Percentiles rank a stretch among this genome's conserved stretches.
phyloP scores from a whole-genome alignment of 2,797 vertebrate genomes.

The Enoplosus armatus region DNA sequence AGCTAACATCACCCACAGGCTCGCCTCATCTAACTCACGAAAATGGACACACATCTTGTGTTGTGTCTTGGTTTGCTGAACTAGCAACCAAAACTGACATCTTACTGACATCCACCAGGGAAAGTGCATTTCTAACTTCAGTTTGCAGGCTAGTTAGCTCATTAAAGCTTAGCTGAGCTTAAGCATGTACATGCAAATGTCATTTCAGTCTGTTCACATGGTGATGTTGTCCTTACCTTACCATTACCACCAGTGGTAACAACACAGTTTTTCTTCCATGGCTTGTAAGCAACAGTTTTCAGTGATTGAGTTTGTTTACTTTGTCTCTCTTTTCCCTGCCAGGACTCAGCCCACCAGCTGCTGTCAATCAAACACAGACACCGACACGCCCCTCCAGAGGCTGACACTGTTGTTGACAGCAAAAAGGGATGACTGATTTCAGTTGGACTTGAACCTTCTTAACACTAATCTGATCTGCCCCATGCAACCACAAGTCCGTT shows the following conservation, averaged over 20 bases:
- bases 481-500: not conserved
- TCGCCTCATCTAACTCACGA: not conserved
- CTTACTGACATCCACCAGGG: too few species aligned
- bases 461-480: not conserved
- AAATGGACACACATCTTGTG: not conserved
- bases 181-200: not conserved
- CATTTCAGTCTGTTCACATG: not conserved
- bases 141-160: not conserved
- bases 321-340: not conserved
- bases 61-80: not conserved
- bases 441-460: not conserved
- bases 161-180: not conserved
- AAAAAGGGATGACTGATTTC: not conserved
- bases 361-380: slow-evolving; percentile 2
- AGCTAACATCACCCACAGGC: too few species aligned
- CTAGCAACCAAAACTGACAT: not conserved
- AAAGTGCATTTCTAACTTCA: not conserved
- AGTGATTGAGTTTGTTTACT: slow-evolving; percentile 4
- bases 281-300: not conserved
- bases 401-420: not conserved
- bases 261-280: not conserved
- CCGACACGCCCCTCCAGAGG: not conserved
- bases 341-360: not conserved
- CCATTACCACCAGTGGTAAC: not conserved
- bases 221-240: not conserved